These are phyloP conservation scores for Nematopogon swammerdamellus DNA, from an alignment of 2,888 invertebrate genomes.

Conservation along the genomic window DNA sequence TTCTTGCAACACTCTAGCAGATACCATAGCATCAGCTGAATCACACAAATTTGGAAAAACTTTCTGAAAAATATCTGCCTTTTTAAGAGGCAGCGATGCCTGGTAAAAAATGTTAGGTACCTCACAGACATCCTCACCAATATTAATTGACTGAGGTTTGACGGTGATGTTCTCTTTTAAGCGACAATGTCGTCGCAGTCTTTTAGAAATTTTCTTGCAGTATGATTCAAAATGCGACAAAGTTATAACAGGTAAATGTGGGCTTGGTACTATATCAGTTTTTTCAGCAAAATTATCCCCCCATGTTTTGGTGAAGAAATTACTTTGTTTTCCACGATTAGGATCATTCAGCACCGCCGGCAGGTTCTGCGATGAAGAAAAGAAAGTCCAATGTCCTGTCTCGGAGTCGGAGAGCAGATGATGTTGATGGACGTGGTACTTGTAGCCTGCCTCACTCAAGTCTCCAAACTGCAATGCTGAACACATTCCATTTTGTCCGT, in stretches of 20 bases:
- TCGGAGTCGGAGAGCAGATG: conserved; percentile 41
- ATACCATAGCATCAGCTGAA: conserved; percentile 57
- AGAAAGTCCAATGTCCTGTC: conserved; percentile 75
- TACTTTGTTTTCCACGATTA: conserved; percentile 80
- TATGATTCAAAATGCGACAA: conserved; percentile 85
- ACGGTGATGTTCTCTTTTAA: conserved; percentile 40
- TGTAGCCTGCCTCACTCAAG: conserved; percentile 83
- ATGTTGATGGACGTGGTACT: conserved; percentile 75
- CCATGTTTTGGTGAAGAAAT: conserved; percentile 98
- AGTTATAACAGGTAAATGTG: conserved; percentile 79
- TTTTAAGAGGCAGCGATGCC: conserved; percentile 73
- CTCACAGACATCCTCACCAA: conserved; percentile 55
- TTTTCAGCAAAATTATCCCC: conserved; percentile 92
- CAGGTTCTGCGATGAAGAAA: conserved; percentile 89
- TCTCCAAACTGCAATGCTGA: conserved; percentile 86
- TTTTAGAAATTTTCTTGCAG: conserved; percentile 70
- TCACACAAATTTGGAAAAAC: conserved; percentile 73
- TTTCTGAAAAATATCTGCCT: conserved; percentile 75
- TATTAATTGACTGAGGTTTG: conserved; percentile 34
- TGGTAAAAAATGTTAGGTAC: conserved; percentile 86
- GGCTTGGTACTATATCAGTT: conserved; percentile 70
- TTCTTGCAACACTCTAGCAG: conserved; percentile 76
- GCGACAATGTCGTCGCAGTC: conserved; percentile 61
- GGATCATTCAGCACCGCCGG: conserved; percentile 97
- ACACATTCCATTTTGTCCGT: conserved; percentile 85